These are phyloP conservation scores for Diarsia rubi DNA, from an alignment of 2,888 invertebrate genomes.

Conservation along the genomic window DNA sequence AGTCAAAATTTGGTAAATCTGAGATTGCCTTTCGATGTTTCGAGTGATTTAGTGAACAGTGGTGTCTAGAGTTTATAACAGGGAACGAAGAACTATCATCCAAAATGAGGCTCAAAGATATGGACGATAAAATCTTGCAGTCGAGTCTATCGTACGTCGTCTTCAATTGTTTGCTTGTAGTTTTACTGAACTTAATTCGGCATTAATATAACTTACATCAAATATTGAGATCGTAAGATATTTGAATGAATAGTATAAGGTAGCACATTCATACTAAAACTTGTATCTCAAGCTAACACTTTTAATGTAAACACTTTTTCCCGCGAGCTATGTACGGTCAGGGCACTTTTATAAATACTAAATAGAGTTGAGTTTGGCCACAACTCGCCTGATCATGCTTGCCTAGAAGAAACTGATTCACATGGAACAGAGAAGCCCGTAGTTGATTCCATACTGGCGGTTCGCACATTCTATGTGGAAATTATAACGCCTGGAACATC, in stretches of 20 bases:
- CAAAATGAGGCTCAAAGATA: conserved; percentile 49
- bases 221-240: no score
- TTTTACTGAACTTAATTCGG: background rate
- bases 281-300: background rate
- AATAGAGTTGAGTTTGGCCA: no score
- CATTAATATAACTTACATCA: conserved; percentile 4
- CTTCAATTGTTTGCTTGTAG: background rate
- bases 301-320: background rate
- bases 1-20: background rate
- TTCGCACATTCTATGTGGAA: background rate
- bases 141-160: conserved; percentile 52
- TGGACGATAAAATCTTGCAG: conserved; percentile 40
- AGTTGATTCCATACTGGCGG: background rate
- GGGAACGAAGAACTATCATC: background rate
- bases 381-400: background rate
- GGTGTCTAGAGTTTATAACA: background rate
- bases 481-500: background rate
- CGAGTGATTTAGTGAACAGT: background rate
- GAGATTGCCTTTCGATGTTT: background rate
- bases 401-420: background rate
- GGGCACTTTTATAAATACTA: background rate
- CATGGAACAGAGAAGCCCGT: no score
- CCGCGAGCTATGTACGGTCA: background rate
- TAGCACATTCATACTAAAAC: background rate
- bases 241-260: background rate